Evolutionary conservation across 2,797 vertebrate genomes (phyloP).

Genomic region (Prionace glauca): DNA sequence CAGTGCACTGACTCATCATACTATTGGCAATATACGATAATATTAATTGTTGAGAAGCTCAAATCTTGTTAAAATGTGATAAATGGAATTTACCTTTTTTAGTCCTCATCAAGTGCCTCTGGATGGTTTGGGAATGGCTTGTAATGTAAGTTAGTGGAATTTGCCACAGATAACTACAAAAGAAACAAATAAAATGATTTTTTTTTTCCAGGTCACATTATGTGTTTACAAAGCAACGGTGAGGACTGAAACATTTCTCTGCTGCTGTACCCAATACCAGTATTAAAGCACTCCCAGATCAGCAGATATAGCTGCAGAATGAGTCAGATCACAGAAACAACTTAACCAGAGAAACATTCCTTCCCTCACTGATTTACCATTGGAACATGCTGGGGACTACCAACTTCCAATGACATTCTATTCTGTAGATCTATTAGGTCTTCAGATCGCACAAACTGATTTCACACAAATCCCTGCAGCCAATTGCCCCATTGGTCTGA

Average conservation of each 20-base stretch:
- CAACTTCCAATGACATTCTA: background rate
- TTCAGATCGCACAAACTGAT: background rate
- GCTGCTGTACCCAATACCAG: background rate
- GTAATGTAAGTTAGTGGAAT: conserved; percentile 81
- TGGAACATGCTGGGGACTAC: background rate
- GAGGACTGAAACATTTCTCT: background rate
- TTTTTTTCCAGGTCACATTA: background rate
- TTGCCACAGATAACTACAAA: conserved; percentile 74
- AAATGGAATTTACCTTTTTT: conserved; percentile 62
- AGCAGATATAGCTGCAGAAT: background rate
- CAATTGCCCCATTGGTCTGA: no score
- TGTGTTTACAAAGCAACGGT: background rate
- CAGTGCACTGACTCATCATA: background rate
- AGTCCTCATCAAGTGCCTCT: conserved; percentile 72
- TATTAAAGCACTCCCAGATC: background rate
- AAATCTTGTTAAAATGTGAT: background rate
- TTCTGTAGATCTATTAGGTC: background rate
- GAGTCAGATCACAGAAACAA: background rate
- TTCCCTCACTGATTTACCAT: background rate
- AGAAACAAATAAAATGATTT: conserved; percentile 12
- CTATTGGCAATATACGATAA: background rate
- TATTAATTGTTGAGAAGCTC: background rate
- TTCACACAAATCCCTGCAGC: background rate
- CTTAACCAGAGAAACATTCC: background rate
- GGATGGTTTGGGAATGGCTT: conserved; percentile 63